Conservation (phyloP, 2,888 invertebrate species). For the Andrena fulva region DNA sequence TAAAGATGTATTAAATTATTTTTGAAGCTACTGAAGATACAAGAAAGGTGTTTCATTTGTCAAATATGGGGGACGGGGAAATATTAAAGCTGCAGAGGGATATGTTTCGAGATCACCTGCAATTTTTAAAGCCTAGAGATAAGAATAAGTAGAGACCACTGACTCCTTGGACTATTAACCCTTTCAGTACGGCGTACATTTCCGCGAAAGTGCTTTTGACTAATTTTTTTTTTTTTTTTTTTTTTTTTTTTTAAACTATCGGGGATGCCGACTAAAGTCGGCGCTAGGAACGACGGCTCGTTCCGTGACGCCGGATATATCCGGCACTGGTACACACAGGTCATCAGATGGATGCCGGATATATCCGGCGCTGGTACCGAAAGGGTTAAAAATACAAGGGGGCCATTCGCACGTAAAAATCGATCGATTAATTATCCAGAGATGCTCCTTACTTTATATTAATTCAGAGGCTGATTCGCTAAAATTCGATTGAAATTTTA, state of each 20-base stretch:
- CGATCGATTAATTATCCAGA: background rate
- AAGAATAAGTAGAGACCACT: background rate
- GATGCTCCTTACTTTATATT: background rate
- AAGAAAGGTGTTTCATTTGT: background rate
- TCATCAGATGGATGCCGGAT: no score
- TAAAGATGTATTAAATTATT: slow-evolving; percentile 7
- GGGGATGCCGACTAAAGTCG: no score
- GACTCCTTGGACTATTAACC: background rate
- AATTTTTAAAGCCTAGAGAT: background rate
- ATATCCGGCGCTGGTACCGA: no score
- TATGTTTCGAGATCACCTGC: background rate
- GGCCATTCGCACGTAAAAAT: background rate
- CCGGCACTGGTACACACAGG: no score
- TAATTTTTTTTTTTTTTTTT: no score
- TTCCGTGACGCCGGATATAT: no score
- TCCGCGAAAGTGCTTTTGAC: no score
- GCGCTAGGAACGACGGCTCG: no score
- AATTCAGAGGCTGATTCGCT: background rate
- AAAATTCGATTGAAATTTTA: background rate
- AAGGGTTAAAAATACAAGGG: no score
- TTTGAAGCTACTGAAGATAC: background rate
- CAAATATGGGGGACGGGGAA: background rate
- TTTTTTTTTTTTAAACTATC: no score
- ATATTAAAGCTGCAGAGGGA: background rate
- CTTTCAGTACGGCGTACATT: no score